Evolutionary conservation across 30 jellyfish, hydroid and myxozoan genomes (phyloP).

Genomic region (Chironex yamaguchii): DNA sequence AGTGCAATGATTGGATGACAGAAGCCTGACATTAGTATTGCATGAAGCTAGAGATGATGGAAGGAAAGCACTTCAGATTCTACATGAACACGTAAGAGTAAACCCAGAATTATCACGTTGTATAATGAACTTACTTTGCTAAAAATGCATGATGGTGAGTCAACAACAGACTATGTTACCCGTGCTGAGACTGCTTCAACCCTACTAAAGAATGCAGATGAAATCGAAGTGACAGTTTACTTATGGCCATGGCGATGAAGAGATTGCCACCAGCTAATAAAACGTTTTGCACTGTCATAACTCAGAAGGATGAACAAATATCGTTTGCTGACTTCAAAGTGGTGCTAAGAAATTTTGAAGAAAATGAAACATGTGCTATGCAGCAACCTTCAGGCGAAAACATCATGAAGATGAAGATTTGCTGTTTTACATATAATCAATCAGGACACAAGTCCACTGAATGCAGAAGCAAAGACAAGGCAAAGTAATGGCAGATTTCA

Average conservation of each 20-base stretch:
- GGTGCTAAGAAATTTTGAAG: slow-evolving; percentile 20
- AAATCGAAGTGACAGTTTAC: slow-evolving; percentile 48
- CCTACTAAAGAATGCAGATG: slow-evolving; percentile 33
- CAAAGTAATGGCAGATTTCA: too few relatives aligned
- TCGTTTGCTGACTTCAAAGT: slow-evolving; percentile 28
- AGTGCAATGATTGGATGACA: slow-evolving; percentile 51
- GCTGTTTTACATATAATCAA: too few relatives aligned
- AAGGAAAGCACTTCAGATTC: slow-evolving; percentile 28
- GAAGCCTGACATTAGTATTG: slow-evolving; percentile 45
- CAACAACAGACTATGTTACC: slow-evolving; percentile 38
- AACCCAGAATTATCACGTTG: slow-evolving; percentile 33
- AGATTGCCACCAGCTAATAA: slow-evolving; percentile 63
- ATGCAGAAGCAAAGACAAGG: too few relatives aligned
- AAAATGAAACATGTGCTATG: neutral
- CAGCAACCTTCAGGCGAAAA: too few relatives aligned
- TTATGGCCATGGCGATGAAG: slow-evolving; percentile 60
- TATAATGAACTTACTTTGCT: slow-evolving; percentile 47
- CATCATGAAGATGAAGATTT: too few relatives aligned
- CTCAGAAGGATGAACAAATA: slow-evolving; percentile 59
- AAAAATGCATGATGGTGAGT: slow-evolving; percentile 14
- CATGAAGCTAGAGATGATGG: slow-evolving; percentile 62
- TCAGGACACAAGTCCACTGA: too few relatives aligned
- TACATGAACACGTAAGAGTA: slow-evolving; percentile 45
- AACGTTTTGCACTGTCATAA: slow-evolving; percentile 48
- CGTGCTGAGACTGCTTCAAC: slow-evolving; percentile 66